Percentiles rank a stretch among this genome's conserved stretches.
phyloP scores from a whole-genome alignment of 2,797 vertebrate species.

The Pipistrellus kuhlii region DNA sequence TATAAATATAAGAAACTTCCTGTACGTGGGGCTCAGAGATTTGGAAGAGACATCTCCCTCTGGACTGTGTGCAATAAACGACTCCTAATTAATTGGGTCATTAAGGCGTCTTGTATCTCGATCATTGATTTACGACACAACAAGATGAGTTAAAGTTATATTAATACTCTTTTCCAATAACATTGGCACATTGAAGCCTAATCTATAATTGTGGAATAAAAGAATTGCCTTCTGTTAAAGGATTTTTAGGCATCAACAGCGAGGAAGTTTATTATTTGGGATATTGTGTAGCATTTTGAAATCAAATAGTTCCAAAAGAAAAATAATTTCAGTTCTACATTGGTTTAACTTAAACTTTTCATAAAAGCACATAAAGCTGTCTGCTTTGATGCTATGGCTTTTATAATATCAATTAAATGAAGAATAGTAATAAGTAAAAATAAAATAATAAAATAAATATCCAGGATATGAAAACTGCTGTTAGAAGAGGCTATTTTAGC shows the following conservation, averaged over 20 bases:
- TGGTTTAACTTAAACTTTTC: background rate
- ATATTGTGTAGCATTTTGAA: background rate
- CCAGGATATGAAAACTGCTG: background rate
- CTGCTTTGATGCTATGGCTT: background rate
- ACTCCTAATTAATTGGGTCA: too few relatives aligned
- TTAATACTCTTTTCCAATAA: background rate
- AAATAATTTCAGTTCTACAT: background rate
- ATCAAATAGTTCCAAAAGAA: background rate
- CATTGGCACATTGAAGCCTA: conserved; percentile 37
- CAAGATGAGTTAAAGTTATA: conserved; percentile 4
- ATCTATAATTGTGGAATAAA: background rate
- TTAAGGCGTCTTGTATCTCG: too few relatives aligned
- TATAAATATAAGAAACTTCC: too few relatives aligned
- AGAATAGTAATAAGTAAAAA: background rate
- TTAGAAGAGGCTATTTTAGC: conserved; percentile 45
- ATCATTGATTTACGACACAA: too few relatives aligned
- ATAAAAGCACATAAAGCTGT: background rate
- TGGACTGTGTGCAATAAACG: too few relatives aligned
- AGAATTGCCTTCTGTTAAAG: conserved; percentile 4
- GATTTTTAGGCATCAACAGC: conserved; percentile 11
- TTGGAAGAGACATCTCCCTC: too few relatives aligned
- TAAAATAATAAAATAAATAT: conserved; percentile 15
- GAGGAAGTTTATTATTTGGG: background rate
- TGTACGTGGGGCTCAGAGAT: too few relatives aligned
- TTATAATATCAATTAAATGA: conserved; percentile 29